Evolutionary conservation across 2,797 vertebrate species (phyloP), one percentile per base, ranked within the genome.

Genomic region (Betta splendens): DNA sequence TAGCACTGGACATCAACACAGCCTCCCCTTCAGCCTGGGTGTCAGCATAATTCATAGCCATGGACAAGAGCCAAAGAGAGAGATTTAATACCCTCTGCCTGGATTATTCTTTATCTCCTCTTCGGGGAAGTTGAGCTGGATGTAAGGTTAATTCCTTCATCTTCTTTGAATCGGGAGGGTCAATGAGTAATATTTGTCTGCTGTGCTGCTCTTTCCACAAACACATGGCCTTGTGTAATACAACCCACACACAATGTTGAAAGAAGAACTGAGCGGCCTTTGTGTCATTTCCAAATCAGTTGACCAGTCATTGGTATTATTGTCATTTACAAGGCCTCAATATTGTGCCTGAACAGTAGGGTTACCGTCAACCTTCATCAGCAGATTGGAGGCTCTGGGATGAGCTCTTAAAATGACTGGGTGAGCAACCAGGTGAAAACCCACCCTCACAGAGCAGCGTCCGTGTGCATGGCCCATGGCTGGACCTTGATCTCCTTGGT

Each of bases 401-500:
- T 67, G 50, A 64, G 60, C 22, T 70, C 57, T 65, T 66, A 51
- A 47, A 58, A 72, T 59, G 16, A 72, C 43, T 64, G 45, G 29
- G 47, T 45, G 39, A 59, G 28, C 28, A 16, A 28, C 53, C 62
- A 55, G 70, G 69, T 80, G 58, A 72, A n/a, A 80, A 70, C 32
- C 5, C 54, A 65, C 63, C 64, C 79, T 53, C 80, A 80, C 77
- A 64, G 86, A 91, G 84, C 76, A 80, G 78, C 70, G 83, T 87
- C 83, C 83, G 54, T 47, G 64, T 77, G 77, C 85, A 57, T 86
- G 1, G 79, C 91, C 51, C 1, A 56, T 85, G 85, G 89, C 89
- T 87, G 87, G 80, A 85, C 78, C 91, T 92, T 93, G 87, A 90
- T 93, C 89, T 91, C 56, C 40, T 59, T 51, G 42, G 83, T 91